Evolutionary conservation across 2,888 invertebrate species (phyloP).

Genomic region (Platynereis dumerilii): DNA sequence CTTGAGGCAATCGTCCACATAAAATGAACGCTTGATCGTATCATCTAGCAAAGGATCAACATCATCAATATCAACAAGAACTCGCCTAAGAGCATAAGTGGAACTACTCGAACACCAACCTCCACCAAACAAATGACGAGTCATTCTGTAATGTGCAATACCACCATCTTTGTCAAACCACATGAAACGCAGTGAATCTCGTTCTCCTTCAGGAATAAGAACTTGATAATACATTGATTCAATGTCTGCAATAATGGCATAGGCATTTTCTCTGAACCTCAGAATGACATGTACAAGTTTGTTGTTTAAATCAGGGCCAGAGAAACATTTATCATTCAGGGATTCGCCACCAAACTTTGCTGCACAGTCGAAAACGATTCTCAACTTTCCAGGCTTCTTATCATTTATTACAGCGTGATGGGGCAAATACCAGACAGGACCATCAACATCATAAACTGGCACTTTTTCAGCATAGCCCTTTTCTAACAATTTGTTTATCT

Average conservation of each 20-base stretch:
- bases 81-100: constrained; percentile 22
- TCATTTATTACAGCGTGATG: constrained; percentile 29
- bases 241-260: constrained; percentile 33
- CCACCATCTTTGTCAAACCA: constrained; percentile 28
- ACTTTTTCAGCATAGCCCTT: constrained; percentile 19
- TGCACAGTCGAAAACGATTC: constrained; percentile 34
- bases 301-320: constrained; percentile 32
- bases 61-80: not conserved
- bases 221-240: constrained; percentile 35
- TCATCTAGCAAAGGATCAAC: not conserved
- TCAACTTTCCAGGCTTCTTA: constrained; percentile 25
- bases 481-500: constrained; percentile 5
- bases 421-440: constrained; percentile 20
- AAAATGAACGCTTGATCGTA: constrained; percentile 28
- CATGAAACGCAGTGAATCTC: constrained; percentile 25
- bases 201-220: constrained; percentile 17
- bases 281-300: constrained; percentile 23
- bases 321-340: constrained; percentile 30
- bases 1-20: constrained; percentile 35
- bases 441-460: not conserved
- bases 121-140: constrained; percentile 24
- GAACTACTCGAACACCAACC: constrained; percentile 21
- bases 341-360: constrained; percentile 24
- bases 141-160: constrained; percentile 22
- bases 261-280: constrained; percentile 27